A percentile compares a stretch with the other conserved stretches of the same genome.
phyloP scores from a whole-genome alignment of 53 echinoderm and acorn worm genomes.

The Astropecten irregularis region DNA sequence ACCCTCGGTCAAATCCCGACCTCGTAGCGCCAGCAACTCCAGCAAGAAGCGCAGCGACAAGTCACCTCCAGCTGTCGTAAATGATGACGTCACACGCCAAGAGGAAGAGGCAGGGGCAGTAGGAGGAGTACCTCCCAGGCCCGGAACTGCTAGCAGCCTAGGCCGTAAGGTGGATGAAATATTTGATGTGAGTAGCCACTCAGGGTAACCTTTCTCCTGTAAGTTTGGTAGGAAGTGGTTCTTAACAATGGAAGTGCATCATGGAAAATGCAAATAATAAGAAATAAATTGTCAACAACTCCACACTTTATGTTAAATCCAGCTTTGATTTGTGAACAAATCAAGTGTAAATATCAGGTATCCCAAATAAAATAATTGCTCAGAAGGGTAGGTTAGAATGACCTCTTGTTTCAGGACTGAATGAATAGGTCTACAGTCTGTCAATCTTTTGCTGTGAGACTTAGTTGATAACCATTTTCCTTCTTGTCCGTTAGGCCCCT shows the following conservation, averaged over 20 bases:
- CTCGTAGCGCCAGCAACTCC: slow-evolving; percentile 37
- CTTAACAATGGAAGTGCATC: background rate
- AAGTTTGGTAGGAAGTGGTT: background rate
- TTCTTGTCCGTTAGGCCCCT: background rate
- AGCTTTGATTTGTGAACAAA: no score
- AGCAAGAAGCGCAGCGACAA: slow-evolving; percentile 51
- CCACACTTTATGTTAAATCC: no score
- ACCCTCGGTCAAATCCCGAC: slow-evolving; percentile 57
- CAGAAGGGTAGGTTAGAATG: no score
- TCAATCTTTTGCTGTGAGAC: no score
- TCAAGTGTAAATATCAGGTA: no score
- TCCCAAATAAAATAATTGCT: no score
- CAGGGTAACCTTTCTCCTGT: background rate
- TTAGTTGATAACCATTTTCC: background rate
- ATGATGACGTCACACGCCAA: background rate
- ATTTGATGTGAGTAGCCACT: slow-evolving; percentile 70
- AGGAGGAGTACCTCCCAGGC: slow-evolving; percentile 39
- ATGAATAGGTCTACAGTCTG: no score
- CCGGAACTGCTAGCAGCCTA: slow-evolving; percentile 82
- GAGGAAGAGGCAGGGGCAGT: slow-evolving; percentile 20
- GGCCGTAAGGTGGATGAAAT: slow-evolving; percentile 92
- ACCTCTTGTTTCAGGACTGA: no score
- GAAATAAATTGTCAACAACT: no score
- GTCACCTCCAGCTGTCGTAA: background rate
- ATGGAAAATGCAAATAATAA: no score